Evolutionary conservation across 2,113 vertebrate species (phyloP).

Genomic region (Menura novaehollandiae): DNA sequence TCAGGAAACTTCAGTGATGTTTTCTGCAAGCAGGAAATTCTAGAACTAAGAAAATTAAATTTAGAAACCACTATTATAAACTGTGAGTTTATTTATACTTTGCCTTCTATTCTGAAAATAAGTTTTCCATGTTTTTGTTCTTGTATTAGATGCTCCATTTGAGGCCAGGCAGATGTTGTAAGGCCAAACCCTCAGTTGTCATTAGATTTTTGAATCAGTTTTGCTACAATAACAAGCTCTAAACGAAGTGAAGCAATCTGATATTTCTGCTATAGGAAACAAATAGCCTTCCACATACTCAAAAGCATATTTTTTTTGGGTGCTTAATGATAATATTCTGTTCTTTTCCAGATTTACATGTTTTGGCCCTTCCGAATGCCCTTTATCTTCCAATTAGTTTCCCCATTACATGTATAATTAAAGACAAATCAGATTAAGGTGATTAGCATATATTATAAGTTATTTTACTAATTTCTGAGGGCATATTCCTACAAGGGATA

Average conservation of each 20-base stretch:
- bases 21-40: not conserved
- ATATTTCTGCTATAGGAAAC: not conserved
- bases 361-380: constrained; percentile 21
- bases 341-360: not conserved
- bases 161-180: not conserved
- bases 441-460: constrained; percentile 72
- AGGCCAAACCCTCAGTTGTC: not conserved
- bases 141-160: not conserved
- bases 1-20: not conserved
- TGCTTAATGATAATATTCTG: not conserved
- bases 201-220: not conserved
- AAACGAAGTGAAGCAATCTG: not conserved
- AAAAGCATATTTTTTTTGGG: not conserved
- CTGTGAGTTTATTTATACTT: not conserved
- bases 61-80: not conserved
- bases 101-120: not conserved
- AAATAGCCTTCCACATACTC: not conserved
- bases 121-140: not conserved
- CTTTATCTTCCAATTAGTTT: constrained; percentile 64
- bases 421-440: constrained; percentile 67
- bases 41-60: not conserved
- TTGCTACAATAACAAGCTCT: not conserved
- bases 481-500: constrained; percentile 65
- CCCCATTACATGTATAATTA: constrained; percentile 63
- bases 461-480: constrained; percentile 69